These are phyloP conservation scores for Drosophila arizonae DNA, from an alignment of 1,140 invertebrate genomes.

Conservation along the genomic window DNA sequence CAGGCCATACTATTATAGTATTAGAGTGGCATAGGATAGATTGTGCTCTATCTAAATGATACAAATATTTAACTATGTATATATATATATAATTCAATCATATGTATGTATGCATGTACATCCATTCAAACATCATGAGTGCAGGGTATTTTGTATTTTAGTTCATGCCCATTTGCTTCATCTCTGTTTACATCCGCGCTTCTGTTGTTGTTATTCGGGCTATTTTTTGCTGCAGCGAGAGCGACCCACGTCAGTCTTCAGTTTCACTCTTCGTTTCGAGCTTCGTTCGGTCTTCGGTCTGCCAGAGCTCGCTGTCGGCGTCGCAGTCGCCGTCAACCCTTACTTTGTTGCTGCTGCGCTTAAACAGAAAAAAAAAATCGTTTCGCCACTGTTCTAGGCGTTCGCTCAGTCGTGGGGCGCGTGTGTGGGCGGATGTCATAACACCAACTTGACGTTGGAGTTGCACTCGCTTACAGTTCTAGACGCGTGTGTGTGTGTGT, in stretches of 20 bases:
- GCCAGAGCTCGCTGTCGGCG: constrained; percentile 4
- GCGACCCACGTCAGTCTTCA: constrained; percentile 44
- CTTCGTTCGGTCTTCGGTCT: constrained; percentile 26
- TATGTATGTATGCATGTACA: constrained; percentile 1
- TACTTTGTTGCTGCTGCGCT: constrained; percentile 70
- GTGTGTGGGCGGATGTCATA: constrained; percentile 20
- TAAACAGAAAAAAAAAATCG: constrained; percentile 20
- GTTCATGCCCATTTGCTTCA: not conserved
- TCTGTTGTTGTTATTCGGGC: constrained; percentile 1
- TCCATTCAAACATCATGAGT: not conserved
- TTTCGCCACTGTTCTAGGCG: constrained; percentile 6
- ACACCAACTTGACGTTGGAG: constrained; percentile 48
- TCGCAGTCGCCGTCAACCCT: constrained; percentile 59
- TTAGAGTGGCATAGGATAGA: not conserved
- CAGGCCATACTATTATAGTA: not conserved
- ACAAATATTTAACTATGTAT: not conserved
- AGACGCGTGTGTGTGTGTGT: constrained; percentile 34
- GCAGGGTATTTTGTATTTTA: constrained; percentile 1
- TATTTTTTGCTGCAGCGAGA: constrained; percentile 12
- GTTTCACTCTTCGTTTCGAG: constrained; percentile 32
- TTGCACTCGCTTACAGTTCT: constrained; percentile 24
- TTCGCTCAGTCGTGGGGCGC: not conserved
- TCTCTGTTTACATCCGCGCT: constrained; percentile 10
- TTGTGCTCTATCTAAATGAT: not conserved
- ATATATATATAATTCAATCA: not conserved